phyloP scores from a whole-genome alignment of 1,140 invertebrate species.

The Linepithema humile region DNA sequence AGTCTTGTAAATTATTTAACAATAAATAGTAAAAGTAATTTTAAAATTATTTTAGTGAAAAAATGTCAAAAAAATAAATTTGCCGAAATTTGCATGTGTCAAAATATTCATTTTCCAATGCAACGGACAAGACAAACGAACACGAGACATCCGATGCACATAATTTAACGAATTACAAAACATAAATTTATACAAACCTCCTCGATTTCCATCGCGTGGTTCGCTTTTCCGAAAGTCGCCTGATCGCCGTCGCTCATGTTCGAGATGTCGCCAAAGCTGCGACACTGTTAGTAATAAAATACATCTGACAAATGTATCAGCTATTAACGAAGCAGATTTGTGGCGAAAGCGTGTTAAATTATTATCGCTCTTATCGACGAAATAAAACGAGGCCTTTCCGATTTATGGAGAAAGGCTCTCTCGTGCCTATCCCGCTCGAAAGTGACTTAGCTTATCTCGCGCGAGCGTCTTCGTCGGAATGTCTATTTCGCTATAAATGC shows the following conservation, averaged over 20 bases:
- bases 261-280: slow-evolving; percentile 87
- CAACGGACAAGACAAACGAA: neutral
- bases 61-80: neutral
- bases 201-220: slow-evolving; percentile 75
- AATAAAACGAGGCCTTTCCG: neutral
- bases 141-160: neutral
- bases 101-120: neutral
- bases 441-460: neutral
- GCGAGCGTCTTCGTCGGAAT: no score
- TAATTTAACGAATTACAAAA: neutral
- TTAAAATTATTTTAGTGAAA: no score
- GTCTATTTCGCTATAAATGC: neutral
- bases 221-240: slow-evolving; percentile 68
- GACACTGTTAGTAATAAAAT: slow-evolving; percentile 85
- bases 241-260: slow-evolving; percentile 83
- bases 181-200: slow-evolving; percentile 77
- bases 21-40: no score
- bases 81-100: neutral
- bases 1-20: no score
- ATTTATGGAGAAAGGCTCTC: neutral
- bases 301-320: slow-evolving; percentile 69
- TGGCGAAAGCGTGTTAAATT: slow-evolving; percentile 12
- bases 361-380: neutral
- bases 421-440: no score
- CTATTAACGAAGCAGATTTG: slow-evolving; percentile 53